phyloP scores from a whole-genome alignment of 2,888 invertebrate species.

The Glyphotaelius pellucidus region DNA sequence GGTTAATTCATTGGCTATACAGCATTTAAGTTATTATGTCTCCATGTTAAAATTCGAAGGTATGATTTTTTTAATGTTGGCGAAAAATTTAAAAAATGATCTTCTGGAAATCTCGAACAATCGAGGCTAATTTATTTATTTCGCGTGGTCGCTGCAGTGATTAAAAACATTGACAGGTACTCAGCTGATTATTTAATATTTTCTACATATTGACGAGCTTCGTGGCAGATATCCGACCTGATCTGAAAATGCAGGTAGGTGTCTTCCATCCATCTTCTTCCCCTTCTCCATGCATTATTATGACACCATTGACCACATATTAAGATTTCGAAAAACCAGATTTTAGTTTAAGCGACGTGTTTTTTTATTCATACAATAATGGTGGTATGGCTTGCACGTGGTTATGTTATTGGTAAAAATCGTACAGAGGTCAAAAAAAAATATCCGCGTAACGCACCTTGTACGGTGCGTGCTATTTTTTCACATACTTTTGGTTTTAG shows the following conservation, averaged over 20 bases:
- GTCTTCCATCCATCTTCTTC: not conserved
- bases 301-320: not conserved
- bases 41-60: no score
- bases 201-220: not conserved
- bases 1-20: no score
- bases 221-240: not conserved
- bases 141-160: no score
- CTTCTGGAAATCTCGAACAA: no score
- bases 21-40: no score
- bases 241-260: not conserved
- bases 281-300: not conserved
- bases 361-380: not conserved
- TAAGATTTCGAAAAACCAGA: not conserved
- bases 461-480: conserved; percentile 34
- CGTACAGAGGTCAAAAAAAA: not conserved
- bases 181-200: not conserved
- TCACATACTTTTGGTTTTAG: not conserved
- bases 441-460: not conserved
- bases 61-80: no score
- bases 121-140: no score
- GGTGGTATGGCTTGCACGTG: not conserved
- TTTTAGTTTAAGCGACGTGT: not conserved
- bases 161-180: no score
- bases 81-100: no score
- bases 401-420: not conserved